phyloP scores from a whole-genome alignment of 2,113 vertebrate genomes.

The Argyrosomus japonicus region DNA sequence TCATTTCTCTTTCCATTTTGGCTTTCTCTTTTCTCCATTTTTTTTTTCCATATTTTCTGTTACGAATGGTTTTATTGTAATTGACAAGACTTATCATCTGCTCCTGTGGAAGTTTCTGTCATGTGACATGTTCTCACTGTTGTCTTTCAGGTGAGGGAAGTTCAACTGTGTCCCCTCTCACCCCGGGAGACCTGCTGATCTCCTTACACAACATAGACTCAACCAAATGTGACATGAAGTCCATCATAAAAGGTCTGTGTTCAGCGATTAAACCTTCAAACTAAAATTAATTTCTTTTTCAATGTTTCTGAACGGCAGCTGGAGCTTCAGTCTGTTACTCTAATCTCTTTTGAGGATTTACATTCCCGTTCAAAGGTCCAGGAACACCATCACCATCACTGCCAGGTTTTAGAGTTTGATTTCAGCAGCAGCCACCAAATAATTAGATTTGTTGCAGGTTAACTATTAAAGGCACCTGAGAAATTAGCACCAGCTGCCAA shows the following conservation, averaged over 20 bases:
- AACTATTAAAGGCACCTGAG: neutral
- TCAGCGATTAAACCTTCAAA: neutral
- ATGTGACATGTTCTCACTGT: neutral
- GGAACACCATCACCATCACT: neutral
- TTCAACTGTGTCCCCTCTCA: conserved; percentile 92
- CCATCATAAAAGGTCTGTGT: conserved; percentile 94
- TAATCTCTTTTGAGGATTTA: neutral
- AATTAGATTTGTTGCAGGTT: neutral
- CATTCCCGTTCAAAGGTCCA: neutral
- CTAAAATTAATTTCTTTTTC: neutral
- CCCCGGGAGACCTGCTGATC: conserved; percentile 93
- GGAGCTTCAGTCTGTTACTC: neutral
- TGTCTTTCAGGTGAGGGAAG: conserved; percentile 88
- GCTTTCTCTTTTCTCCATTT: too few relatives aligned
- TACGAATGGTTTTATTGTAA: neutral
- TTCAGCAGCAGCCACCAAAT: neutral
- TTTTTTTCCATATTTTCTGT: neutral
- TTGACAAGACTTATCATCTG: neutral
- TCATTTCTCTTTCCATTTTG: too few relatives aligned
- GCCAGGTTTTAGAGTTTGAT: neutral
- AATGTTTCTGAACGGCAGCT: neutral
- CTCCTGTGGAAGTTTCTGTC: neutral
- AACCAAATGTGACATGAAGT: conserved; percentile 96
- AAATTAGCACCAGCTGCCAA: too few relatives aligned
- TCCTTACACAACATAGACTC: conserved; percentile 95